Percentiles rank a stretch among this genome's conserved stretches.
Conservation (phyloP, 1,140 invertebrate species). For the Amphibalanus amphitrite region DNA sequence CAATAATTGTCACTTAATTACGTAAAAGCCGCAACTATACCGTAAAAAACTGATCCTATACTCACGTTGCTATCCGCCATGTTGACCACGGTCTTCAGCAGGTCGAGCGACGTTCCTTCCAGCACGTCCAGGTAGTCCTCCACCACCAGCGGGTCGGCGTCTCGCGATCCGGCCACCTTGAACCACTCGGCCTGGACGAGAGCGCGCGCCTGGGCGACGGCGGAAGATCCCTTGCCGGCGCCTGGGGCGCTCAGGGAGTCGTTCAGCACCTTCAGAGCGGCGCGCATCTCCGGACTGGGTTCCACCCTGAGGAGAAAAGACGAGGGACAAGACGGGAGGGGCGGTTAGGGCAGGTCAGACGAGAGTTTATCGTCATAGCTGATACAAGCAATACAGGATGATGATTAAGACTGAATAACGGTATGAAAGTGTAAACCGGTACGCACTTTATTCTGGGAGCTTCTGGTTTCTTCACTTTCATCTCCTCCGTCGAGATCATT, state of each 20-base stretch:
- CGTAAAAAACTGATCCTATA: no score
- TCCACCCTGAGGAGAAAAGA: constrained; percentile 31
- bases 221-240: constrained; percentile 25
- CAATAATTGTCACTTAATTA: no score
- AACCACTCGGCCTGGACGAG: constrained; percentile 78
- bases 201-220: constrained; percentile 43
- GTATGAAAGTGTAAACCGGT: not conserved
- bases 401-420: no score
- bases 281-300: constrained; percentile 51
- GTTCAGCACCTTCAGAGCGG: constrained; percentile 59
- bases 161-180: constrained; percentile 28
- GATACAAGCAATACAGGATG: no score
- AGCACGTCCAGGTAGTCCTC: constrained; percentile 71
- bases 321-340: no score
- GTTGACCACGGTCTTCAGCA: constrained; percentile 66
- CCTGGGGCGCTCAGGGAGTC: constrained; percentile 42
- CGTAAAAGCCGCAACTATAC: no score
- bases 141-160: constrained; percentile 52
- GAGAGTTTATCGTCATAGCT: no score
- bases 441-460: not conserved
- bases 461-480: not conserved
- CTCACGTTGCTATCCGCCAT: constrained; percentile 61
- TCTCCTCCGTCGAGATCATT: not conserved
- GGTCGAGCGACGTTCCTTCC: constrained; percentile 51
- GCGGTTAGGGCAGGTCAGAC: no score